These are phyloP conservation scores for Danio choprae DNA, from an alignment of 2,797 vertebrate genomes.

Conservation along the genomic window DNA sequence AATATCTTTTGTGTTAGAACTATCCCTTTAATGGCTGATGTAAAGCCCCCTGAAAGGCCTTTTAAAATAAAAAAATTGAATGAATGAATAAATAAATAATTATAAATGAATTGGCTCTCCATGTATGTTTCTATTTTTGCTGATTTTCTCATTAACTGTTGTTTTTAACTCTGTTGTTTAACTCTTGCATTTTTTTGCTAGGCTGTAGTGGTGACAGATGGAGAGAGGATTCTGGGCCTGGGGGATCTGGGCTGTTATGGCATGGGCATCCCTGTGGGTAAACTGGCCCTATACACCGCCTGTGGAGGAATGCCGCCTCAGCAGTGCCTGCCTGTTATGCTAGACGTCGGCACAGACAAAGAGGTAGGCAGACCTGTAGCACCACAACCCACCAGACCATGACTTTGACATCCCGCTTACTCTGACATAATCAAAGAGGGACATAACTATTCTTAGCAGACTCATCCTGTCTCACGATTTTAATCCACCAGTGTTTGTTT, in stretches of 20 bases:
- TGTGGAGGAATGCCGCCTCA: conserved; percentile 93
- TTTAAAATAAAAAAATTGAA: too few relatives aligned
- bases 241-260: conserved; percentile 96
- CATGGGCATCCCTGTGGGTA: conserved; percentile 98
- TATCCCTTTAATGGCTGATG: too few relatives aligned
- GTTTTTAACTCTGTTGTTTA: too few relatives aligned
- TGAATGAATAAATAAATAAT: too few relatives aligned
- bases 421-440: conserved; percentile 11
- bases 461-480: conserved; percentile 11
- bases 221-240: conserved; percentile 95
- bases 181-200: conserved; percentile 68
- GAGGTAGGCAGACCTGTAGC: conserved; percentile 79
- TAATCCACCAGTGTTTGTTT: conserved; percentile 30
- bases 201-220: conserved; percentile 96
- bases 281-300: conserved; percentile 94
- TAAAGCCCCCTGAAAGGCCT: too few relatives aligned
- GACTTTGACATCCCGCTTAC: not conserved
- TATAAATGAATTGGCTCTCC: not conserved
- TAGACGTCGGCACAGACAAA: conserved; percentile 98
- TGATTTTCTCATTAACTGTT: not conserved
- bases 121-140: not conserved
- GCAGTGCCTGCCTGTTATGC: conserved; percentile 90
- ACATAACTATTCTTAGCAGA: not conserved
- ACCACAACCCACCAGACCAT: conserved; percentile 13
- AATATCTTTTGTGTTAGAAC: too few relatives aligned